phyloP scores from a whole-genome alignment of 1,140 invertebrate genomes.

The Harpegnathos saltator region DNA sequence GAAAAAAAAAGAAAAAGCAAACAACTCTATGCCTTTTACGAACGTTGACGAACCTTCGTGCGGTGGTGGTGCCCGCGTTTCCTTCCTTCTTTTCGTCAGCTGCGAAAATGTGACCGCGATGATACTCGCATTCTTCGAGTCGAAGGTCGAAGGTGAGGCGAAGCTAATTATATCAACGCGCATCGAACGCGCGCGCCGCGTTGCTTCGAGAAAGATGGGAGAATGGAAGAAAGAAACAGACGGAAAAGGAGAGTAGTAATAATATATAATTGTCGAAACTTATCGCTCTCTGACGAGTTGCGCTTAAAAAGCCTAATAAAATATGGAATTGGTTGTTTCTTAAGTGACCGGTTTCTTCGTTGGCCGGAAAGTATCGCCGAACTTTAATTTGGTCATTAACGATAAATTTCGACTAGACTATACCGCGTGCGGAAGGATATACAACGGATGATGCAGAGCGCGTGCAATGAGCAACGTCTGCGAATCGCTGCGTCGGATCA shows the following conservation, averaged over 20 bases:
- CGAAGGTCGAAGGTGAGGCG: slow-evolving; percentile 45
- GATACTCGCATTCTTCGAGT: slow-evolving; percentile 47
- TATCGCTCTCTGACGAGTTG: not conserved
- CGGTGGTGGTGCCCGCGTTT: slow-evolving; percentile 77
- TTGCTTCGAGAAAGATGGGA: slow-evolving; percentile 50
- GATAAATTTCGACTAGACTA: slow-evolving; percentile 17
- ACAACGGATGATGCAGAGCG: not conserved
- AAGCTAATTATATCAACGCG: slow-evolving; percentile 41
- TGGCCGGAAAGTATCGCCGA: not conserved
- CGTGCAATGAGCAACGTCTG: not conserved
- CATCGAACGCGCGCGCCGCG: slow-evolving; percentile 13
- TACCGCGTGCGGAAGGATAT: not conserved
- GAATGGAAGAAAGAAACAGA: slow-evolving; percentile 6
- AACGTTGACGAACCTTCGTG: slow-evolving; percentile 82
- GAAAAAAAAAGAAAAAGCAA: slow-evolving; percentile 69
- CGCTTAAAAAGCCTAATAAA: too few species aligned
- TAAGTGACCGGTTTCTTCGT: too few species aligned
- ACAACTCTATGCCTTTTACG: slow-evolving; percentile 83
- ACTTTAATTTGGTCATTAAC: slow-evolving; percentile 1
- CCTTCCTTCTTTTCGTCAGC: slow-evolving; percentile 2
- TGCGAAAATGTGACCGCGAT: not conserved
- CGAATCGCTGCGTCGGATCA: not conserved
- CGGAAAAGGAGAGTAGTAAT: slow-evolving; percentile 30
- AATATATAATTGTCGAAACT: slow-evolving; percentile 44
- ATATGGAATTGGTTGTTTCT: too few species aligned